phyloP scores from a whole-genome alignment of 2,113 vertebrate species.

The Chaenogobius annularis region DNA sequence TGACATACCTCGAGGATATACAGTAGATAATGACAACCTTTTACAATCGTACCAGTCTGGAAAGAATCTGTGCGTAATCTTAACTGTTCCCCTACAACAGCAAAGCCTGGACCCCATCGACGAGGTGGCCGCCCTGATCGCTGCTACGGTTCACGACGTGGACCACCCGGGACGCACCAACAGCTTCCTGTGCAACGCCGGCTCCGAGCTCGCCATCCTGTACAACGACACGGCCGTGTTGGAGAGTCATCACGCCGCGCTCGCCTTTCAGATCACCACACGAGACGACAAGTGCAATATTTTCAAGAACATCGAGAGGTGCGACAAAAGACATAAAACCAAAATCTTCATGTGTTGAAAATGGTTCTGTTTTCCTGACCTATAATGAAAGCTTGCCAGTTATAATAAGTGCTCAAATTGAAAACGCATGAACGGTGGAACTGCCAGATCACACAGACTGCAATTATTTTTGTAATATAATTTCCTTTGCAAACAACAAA shows the following conservation, averaged over 20 bases:
- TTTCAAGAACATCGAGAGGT: slow-evolving; percentile 97
- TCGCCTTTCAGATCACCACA: slow-evolving; percentile 95
- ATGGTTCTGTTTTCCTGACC: too few relatives aligned
- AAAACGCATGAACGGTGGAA: too few relatives aligned
- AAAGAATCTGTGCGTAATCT: background rate
- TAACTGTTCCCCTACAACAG: slow-evolving; percentile 62
- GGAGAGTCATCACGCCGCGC: slow-evolving; percentile 93
- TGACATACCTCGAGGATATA: too few relatives aligned
- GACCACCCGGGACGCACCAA: slow-evolving; percentile 97
- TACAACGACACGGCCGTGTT: slow-evolving; percentile 94
- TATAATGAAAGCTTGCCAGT: too few relatives aligned
- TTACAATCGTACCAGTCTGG: background rate
- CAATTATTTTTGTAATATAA: too few relatives aligned
- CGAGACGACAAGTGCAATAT: slow-evolving; percentile 94
- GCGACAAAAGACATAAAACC: slow-evolving; percentile 7
- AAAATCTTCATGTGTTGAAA: too few relatives aligned
- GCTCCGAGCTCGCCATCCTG: slow-evolving; percentile 89
- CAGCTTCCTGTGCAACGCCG: slow-evolving; percentile 95
- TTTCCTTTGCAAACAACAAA: too few relatives aligned
- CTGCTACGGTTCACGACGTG: slow-evolving; percentile 92
- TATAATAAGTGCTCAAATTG: too few relatives aligned
- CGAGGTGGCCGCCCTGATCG: slow-evolving; percentile 91
- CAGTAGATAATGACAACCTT: too few relatives aligned
- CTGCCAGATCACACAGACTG: too few relatives aligned
- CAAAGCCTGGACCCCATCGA: slow-evolving; percentile 92